Percentiles rank a stretch among this genome's conserved stretches.
phyloP scores from a whole-genome alignment of 2,113 vertebrate genomes.

The Origma solitaria region DNA sequence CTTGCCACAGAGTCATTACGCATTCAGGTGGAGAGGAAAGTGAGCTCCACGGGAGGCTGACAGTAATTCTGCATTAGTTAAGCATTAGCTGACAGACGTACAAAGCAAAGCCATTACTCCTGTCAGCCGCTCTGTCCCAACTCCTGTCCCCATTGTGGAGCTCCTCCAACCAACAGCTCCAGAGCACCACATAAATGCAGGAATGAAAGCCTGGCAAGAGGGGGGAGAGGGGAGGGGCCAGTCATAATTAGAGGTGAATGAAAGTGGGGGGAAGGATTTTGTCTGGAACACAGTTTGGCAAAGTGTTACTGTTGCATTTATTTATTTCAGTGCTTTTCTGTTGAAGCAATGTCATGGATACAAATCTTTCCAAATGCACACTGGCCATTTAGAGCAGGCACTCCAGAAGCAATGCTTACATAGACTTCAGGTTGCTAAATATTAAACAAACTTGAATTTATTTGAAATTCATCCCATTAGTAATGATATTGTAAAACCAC shows the following conservation, averaged over 20 bases:
- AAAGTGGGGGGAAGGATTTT: not conserved
- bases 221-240: not conserved
- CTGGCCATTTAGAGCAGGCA: not conserved
- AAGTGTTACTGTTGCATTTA: not conserved
- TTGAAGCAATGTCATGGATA: not conserved
- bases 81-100: slow-evolving; percentile 63
- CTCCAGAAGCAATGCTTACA: not conserved
- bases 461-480: not conserved
- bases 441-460: not conserved
- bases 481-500: not conserved
- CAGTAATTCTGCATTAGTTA: slow-evolving; percentile 67
- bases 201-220: not conserved
- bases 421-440: not conserved
- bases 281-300: not conserved
- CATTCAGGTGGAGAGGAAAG: slow-evolving; percentile 62
- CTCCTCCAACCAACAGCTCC: slow-evolving; percentile 32
- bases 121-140: slow-evolving; percentile 17
- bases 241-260: not conserved
- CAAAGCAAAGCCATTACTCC: slow-evolving; percentile 62
- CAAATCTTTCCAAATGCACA: not conserved
- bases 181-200: not conserved
- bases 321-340: not conserved
- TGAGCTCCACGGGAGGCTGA: slow-evolving; percentile 44
- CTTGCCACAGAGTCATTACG: slow-evolving; percentile 41
- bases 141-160: slow-evolving; percentile 28